Conservation (phyloP, 2,888 invertebrate species). For the Cephus pulcher region DNA sequence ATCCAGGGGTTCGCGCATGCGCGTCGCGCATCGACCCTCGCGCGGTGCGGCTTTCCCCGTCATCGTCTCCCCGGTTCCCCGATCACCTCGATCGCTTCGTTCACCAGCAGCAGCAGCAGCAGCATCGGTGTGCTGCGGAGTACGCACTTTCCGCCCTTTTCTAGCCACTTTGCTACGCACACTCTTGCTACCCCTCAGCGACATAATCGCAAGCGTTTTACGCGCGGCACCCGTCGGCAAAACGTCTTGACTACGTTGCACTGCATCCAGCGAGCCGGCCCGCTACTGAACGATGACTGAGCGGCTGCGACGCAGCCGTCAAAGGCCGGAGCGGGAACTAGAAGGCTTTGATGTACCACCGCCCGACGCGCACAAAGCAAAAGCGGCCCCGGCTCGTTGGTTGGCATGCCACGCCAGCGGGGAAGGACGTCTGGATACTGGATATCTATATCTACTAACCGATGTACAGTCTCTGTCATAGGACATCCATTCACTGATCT, state of each 20-base stretch:
- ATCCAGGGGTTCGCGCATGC: constrained; percentile 47
- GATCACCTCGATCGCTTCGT: constrained; percentile 16
- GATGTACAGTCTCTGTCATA: background rate
- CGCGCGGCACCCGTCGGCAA: constrained; percentile 39
- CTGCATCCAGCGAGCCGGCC: constrained; percentile 32
- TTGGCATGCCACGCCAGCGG: constrained; percentile 49
- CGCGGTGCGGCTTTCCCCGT: constrained; percentile 29
- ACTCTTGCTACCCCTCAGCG: constrained; percentile 32
- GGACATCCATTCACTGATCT: background rate
- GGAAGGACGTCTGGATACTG: constrained; percentile 27
- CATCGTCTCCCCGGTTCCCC: constrained; percentile 12
- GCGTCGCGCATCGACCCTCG: constrained; percentile 47
- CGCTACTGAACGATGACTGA: constrained; percentile 66
- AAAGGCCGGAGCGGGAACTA: constrained; percentile 64
- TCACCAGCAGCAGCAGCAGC: constrained; percentile 2
- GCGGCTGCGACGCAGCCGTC: constrained; percentile 63
- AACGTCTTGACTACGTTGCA: constrained; percentile 36
- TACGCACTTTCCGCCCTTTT: constrained; percentile 38
- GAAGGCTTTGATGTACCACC: constrained; percentile 66
- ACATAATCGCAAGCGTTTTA: constrained; percentile 27
- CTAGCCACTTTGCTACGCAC: constrained; percentile 38
- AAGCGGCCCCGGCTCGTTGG: constrained; percentile 61
- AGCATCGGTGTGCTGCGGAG: background rate
- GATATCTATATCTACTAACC: constrained; percentile 12
- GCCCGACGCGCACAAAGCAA: constrained; percentile 64